phyloP scores from a whole-genome alignment of 2,113 vertebrate species.

The Ciconia maguari region DNA sequence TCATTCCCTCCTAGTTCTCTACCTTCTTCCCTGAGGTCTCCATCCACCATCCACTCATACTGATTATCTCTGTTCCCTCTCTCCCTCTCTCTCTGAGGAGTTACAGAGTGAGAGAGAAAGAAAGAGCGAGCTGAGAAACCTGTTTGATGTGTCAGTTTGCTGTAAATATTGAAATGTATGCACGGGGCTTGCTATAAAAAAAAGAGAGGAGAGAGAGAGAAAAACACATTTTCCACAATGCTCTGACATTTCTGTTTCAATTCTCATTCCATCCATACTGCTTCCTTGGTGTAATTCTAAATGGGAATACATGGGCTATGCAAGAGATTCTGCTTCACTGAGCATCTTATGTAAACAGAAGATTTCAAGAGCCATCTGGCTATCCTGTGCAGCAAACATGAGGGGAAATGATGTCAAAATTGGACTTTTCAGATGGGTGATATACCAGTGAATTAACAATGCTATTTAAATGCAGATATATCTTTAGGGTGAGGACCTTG shows the following conservation, averaged over 20 bases:
- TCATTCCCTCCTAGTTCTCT: not conserved
- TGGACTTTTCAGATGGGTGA: not conserved
- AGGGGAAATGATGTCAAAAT: conserved; percentile 9
- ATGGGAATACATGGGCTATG: not conserved
- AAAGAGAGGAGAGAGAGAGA: not conserved
- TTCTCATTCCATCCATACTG: conserved; percentile 13
- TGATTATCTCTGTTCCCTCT: not conserved
- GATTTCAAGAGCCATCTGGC: conserved; percentile 47
- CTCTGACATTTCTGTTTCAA: conserved; percentile 43
- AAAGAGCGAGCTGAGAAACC: not conserved
- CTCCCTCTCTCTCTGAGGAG: not conserved
- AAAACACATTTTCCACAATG: not conserved
- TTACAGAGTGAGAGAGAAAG: not conserved
- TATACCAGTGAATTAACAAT: not conserved
- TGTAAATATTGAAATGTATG: conserved; percentile 39
- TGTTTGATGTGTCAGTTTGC: conserved; percentile 7
- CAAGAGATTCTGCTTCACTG: not conserved
- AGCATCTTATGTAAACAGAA: conserved; percentile 41
- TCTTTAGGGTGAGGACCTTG: not conserved
- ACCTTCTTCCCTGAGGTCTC: not conserved
- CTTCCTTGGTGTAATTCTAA: conserved; percentile 11
- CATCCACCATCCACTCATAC: not conserved
- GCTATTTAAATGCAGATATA: not conserved
- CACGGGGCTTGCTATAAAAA: not conserved
- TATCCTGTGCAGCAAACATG: not conserved